Evolutionary conservation across 2,113 vertebrate species (phyloP).

Genomic region (Polyodon spathula): DNA sequence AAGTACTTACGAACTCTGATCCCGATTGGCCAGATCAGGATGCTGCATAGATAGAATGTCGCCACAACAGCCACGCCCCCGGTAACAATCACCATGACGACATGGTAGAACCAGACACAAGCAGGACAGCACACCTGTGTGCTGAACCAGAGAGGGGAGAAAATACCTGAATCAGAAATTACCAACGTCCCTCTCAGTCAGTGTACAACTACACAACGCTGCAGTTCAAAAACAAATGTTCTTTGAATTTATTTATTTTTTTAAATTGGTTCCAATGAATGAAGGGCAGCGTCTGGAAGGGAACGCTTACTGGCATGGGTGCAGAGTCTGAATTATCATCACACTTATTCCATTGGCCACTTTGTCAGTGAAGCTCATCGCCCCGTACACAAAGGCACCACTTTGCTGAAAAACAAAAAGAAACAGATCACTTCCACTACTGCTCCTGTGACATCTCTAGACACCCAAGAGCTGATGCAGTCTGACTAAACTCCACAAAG

Average conservation of each 20-base stretch:
- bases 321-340: constrained; percentile 74
- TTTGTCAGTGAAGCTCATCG: constrained; percentile 95
- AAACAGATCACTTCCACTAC: too few species aligned
- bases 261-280: background rate
- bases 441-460: too few species aligned
- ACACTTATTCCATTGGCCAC: constrained; percentile 82
- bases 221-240: too few species aligned
- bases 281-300: background rate
- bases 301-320: constrained; percentile 79
- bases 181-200: too few species aligned
- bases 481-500: too few species aligned
- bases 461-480: too few species aligned
- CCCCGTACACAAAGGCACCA: constrained; percentile 81
- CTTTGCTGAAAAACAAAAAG: constrained; percentile 64
- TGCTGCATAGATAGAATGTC: constrained; percentile 54
- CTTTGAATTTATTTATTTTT: too few species aligned
- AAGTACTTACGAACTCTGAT: constrained; percentile 67
- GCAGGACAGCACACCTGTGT: constrained; percentile 62
- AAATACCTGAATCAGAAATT: background rate
- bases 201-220: background rate
- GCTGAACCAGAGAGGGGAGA: constrained; percentile 35
- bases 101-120: constrained; percentile 72
- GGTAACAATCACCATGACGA: constrained; percentile 75
- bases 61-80: constrained; percentile 62
- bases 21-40: constrained; percentile 79